Percentiles rank a stretch among this genome's conserved stretches.
These are phyloP conservation scores for Eufriesea mexicana DNA, from an alignment of 1,140 invertebrate genomes.

Conservation along the genomic window DNA sequence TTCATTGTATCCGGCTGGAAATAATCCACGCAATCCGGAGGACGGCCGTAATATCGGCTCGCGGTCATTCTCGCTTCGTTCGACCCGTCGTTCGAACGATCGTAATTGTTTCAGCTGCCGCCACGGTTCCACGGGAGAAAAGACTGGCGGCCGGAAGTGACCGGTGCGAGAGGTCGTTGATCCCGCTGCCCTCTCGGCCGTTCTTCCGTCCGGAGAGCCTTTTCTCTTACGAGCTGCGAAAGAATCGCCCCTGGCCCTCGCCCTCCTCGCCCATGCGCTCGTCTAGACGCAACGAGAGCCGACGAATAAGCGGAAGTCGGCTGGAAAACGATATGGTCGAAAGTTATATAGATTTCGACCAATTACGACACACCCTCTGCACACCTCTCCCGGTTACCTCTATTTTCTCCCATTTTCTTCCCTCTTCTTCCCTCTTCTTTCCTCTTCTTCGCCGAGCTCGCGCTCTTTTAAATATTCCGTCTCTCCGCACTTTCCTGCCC, in stretches of 20 bases:
- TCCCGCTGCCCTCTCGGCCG: not conserved
- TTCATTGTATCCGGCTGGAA: not conserved
- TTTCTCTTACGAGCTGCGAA: not conserved
- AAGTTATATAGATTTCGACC: too few species aligned
- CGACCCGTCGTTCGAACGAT: not conserved
- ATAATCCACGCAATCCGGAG: not conserved
- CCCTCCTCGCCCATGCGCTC: too few species aligned
- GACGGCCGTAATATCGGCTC: not conserved
- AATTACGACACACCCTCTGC: too few species aligned
- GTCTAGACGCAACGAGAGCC: slow-evolving; percentile 33
- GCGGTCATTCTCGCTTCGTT: not conserved
- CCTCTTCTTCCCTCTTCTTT: too few species aligned
- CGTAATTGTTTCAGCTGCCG: not conserved
- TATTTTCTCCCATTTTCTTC: too few species aligned
- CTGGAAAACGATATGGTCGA: not conserved
- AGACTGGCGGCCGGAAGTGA: not conserved
- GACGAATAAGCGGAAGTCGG: not conserved
- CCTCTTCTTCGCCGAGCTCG: too few species aligned
- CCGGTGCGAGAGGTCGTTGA: slow-evolving; percentile 14
- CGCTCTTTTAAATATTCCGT: too few species aligned
- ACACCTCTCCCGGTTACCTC: too few species aligned
- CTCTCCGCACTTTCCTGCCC: too few species aligned
- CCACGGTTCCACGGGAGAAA: not conserved
- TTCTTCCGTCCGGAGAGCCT: not conserved
- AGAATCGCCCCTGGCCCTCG: slow-evolving; percentile 11